A percentile compares a stretch with the other conserved stretches of the same genome.
phyloP scores from a whole-genome alignment of 2,113 vertebrate genomes.

The Melanocharis versteri region DNA sequence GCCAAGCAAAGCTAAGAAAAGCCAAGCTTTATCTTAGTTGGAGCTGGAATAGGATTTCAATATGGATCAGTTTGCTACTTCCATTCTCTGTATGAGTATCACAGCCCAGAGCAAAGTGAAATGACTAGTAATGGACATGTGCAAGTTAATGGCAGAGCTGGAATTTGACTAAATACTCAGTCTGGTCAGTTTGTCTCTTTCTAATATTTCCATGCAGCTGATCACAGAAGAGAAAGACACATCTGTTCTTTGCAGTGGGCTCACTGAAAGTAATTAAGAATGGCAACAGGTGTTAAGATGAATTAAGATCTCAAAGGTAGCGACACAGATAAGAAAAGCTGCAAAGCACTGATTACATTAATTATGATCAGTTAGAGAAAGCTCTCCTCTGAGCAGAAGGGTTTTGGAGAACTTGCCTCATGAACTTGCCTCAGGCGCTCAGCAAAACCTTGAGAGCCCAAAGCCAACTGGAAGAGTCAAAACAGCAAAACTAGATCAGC shows the following conservation, averaged over 20 bases:
- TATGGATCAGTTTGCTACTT: neutral
- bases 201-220: neutral
- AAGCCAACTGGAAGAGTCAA: neutral
- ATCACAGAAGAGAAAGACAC: neutral
- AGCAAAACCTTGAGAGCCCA: neutral
- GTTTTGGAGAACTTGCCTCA: neutral
- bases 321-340: neutral
- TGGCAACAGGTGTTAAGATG: neutral
- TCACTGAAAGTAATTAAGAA: constrained; percentile 23
- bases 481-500: neutral
- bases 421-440: neutral
- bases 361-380: neutral
- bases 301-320: constrained; percentile 20
- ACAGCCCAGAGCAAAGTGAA: neutral
- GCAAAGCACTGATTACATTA: neutral
- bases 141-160: neutral
- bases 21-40: neutral
- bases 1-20: neutral
- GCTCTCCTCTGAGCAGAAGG: neutral
- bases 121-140: neutral
- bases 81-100: neutral
- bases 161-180: neutral
- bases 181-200: neutral
- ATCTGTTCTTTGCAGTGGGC: neutral
- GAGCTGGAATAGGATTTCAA: neutral